phyloP scores from a whole-genome alignment of 2,113 vertebrate genomes.

The Heterochromis multidens region DNA sequence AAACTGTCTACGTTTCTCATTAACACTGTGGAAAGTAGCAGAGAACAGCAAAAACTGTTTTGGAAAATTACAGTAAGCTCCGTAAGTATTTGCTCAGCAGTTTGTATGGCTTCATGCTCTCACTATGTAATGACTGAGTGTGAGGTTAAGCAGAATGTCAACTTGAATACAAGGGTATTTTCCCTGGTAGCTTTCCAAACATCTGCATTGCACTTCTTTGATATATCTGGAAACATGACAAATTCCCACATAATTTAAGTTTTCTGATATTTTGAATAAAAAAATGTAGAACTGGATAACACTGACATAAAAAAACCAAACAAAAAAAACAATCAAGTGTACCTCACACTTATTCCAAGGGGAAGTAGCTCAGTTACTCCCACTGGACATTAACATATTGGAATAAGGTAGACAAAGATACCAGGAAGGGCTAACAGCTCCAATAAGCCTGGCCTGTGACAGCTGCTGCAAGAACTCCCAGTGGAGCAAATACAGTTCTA shows the following conservation, averaged over 20 bases:
- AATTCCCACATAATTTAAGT: background rate
- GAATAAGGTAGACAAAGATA: slow-evolving; percentile 21
- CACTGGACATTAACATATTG: background rate
- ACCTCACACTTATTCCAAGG: background rate
- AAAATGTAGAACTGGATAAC: background rate
- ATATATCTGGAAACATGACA: background rate
- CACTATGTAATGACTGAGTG: background rate
- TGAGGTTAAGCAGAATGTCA: slow-evolving; percentile 9
- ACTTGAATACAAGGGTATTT: background rate
- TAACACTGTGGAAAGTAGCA: background rate
- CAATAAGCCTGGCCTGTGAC: slow-evolving; percentile 17
- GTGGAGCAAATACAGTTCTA: background rate
- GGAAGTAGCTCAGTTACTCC: background rate
- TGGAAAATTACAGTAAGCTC: background rate
- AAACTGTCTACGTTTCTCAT: slow-evolving; percentile 13
- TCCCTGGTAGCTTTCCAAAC: background rate
- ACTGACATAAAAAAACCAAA: background rate
- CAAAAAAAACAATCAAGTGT: background rate
- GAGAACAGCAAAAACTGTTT: background rate
- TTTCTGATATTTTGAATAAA: background rate
- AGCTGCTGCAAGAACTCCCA: slow-evolving; percentile 22
- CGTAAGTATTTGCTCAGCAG: slow-evolving; percentile 1
- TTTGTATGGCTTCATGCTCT: background rate
- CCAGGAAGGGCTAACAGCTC: slow-evolving; percentile 10
- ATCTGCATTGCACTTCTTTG: background rate